Conservation (phyloP, 92 coral and sea anemone genomes). For the Epizoanthus rinbou region DNA sequence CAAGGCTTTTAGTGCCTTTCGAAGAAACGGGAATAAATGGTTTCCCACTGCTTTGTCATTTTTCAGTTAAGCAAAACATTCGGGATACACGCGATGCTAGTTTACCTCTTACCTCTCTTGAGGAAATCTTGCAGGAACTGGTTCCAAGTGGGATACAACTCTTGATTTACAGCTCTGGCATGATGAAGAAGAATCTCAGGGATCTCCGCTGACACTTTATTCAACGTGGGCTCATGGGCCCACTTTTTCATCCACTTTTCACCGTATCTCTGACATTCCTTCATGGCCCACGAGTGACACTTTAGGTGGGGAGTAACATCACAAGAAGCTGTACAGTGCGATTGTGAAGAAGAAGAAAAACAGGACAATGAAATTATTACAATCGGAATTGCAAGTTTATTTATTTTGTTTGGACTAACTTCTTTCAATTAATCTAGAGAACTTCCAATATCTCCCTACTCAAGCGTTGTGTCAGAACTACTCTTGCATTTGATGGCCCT, state of each 20-base stretch:
- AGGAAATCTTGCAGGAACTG: conserved; percentile 82
- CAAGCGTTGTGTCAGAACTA: too few species aligned
- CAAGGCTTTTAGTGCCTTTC: too few species aligned
- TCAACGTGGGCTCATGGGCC: conserved; percentile 99
- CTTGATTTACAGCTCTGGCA: conserved; percentile 76
- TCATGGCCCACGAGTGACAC: conserved; percentile 89
- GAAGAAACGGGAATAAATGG: too few species aligned
- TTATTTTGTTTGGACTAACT: too few species aligned
- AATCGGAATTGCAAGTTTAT: too few species aligned
- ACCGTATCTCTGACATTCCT: conserved; percentile 95
- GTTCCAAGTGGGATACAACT: conserved; percentile 87
- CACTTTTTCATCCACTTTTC: conserved; percentile 97
- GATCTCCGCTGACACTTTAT: conserved; percentile 85
- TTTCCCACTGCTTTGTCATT: too few species aligned
- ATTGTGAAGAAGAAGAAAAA: neutral
- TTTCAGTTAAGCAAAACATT: too few species aligned
- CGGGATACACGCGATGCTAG: too few species aligned
- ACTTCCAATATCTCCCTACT: too few species aligned
- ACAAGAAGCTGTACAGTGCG: conserved; percentile 72
- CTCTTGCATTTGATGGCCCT: too few species aligned
- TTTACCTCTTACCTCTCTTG: conserved; percentile 77
- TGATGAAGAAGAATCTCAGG: conserved; percentile 81
- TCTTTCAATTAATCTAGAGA: too few species aligned
- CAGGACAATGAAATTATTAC: neutral
- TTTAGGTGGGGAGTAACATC: conserved; percentile 86